A percentile compares a stretch with the other conserved stretches of the same genome.
phyloP scores from a whole-genome alignment of 2,888 invertebrate genomes.

The Pollenia griseotomentosa region DNA sequence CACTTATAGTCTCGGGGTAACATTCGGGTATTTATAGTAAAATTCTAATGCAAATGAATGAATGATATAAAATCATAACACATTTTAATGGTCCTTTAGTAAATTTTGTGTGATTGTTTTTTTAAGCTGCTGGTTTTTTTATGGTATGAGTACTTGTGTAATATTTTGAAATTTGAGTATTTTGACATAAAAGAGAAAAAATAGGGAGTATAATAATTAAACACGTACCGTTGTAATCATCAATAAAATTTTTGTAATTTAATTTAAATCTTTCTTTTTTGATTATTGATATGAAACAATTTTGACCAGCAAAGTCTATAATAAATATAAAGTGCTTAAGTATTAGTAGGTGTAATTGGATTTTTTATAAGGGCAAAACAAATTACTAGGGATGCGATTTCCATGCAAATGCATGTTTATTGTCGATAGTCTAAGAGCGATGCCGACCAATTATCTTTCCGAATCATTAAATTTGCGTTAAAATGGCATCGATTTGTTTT shows the following conservation, averaged over 20 bases:
- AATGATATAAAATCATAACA: slow-evolving; percentile 58
- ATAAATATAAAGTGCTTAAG: neutral
- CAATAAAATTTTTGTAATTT: slow-evolving; percentile 28
- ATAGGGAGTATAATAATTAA: slow-evolving; percentile 48
- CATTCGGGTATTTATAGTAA: slow-evolving; percentile 51
- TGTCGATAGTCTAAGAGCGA: too few relatives aligned
- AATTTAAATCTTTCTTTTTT: neutral
- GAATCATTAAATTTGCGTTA: too few relatives aligned
- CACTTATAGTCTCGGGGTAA: neutral
- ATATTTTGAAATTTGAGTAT: slow-evolving; percentile 11
- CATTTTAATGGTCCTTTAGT: slow-evolving; percentile 59
- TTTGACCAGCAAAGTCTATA: neutral
- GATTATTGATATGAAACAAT: neutral
- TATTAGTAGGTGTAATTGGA: neutral
- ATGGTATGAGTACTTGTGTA: neutral
- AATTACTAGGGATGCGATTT: too few relatives aligned
- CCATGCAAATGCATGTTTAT: too few relatives aligned
- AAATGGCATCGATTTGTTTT: too few relatives aligned
- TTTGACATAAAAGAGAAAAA: slow-evolving; percentile 4
- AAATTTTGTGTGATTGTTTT: slow-evolving; percentile 56
- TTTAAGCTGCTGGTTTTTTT: neutral
- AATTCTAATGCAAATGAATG: slow-evolving; percentile 45
- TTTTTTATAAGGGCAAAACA: neutral
- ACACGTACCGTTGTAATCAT: slow-evolving; percentile 62
- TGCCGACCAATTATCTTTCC: too few relatives aligned